Evolutionary conservation across 30 jellyfish, hydroid and myxozoan species (phyloP).

Genomic region (Cassiopea andromeda): DNA sequence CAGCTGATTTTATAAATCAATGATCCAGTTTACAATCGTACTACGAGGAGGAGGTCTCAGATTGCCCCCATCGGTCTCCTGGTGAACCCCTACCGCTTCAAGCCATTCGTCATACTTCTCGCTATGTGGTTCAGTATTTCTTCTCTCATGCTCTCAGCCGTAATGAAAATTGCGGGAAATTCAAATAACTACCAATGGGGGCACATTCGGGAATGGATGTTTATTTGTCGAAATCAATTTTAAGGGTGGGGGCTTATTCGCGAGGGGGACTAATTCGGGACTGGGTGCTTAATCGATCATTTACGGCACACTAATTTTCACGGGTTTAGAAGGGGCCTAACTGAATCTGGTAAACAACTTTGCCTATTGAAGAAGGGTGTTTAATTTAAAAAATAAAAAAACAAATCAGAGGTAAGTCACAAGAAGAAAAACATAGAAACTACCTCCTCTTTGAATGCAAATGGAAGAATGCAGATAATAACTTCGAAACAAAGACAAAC

Average conservation of each 20-base stretch:
- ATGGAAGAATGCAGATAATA: not conserved
- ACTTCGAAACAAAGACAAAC: conserved; percentile 6
- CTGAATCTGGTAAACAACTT: no score
- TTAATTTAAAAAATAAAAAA: no score
- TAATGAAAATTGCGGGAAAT: no score
- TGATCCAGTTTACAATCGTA: not conserved
- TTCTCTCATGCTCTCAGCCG: not conserved
- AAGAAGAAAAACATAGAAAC: no score
- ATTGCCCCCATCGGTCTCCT: not conserved
- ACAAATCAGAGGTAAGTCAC: no score
- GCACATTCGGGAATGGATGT: not conserved
- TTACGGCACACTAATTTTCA: not conserved
- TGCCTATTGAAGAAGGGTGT: no score
- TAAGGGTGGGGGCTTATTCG: not conserved
- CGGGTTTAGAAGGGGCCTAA: no score
- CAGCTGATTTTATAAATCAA: not conserved
- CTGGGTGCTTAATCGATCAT: not conserved
- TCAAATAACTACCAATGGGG: not conserved
- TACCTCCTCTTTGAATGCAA: no score
- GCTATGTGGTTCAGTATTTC: not conserved
- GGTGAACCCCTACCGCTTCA: not conserved
- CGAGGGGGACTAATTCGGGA: not conserved
- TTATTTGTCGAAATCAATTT: not conserved
- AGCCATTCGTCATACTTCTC: not conserved
- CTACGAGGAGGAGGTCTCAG: not conserved